A percentile compares a stretch with the other conserved stretches of the same genome.
Conservation (phyloP, 2,797 vertebrate genomes). For the Odontamblyopus rebecca region DNA sequence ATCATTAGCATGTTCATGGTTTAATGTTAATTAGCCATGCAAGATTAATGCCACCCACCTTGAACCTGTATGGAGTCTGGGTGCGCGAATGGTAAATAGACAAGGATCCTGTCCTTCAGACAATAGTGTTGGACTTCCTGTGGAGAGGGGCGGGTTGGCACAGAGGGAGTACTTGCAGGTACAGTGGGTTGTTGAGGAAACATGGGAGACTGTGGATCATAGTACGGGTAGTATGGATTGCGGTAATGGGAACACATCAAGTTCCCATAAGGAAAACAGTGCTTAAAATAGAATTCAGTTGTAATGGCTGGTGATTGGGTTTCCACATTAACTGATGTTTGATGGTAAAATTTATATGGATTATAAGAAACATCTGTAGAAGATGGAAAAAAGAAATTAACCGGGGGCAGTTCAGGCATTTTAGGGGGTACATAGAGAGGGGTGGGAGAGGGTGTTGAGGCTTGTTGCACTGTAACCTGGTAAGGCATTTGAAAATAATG, state of each 20-base stretch:
- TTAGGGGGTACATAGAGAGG: constrained; percentile 9
- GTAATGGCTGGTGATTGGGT: neutral
- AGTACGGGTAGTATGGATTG: constrained; percentile 16
- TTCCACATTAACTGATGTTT: constrained; percentile 13
- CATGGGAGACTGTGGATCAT: constrained; percentile 12
- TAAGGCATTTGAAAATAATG: constrained; percentile 29
- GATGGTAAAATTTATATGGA: constrained; percentile 20
- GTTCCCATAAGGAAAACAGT: constrained; percentile 29
- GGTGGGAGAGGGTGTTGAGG: constrained; percentile 19
- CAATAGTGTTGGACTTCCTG: constrained; percentile 52
- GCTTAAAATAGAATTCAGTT: constrained; percentile 4
- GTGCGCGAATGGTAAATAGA: constrained; percentile 65
- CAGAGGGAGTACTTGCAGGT: neutral
- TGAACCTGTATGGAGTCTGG: constrained; percentile 70
- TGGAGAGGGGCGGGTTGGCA: constrained; percentile 13
- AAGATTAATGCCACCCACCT: constrained; percentile 64
- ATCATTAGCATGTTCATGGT: constrained; percentile 8
- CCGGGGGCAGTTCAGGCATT: constrained; percentile 12
- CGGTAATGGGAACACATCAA: constrained; percentile 27
- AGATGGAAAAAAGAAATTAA: constrained; percentile 1
- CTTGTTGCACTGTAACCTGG: constrained; percentile 16
- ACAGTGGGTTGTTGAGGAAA: constrained; percentile 9
- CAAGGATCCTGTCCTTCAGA: constrained; percentile 37
- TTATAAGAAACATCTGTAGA: constrained; percentile 9
- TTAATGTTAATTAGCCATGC: neutral